These are phyloP conservation scores for Cerastoderma edule DNA, from an alignment of 2,888 invertebrate species.

Conservation along the genomic window DNA sequence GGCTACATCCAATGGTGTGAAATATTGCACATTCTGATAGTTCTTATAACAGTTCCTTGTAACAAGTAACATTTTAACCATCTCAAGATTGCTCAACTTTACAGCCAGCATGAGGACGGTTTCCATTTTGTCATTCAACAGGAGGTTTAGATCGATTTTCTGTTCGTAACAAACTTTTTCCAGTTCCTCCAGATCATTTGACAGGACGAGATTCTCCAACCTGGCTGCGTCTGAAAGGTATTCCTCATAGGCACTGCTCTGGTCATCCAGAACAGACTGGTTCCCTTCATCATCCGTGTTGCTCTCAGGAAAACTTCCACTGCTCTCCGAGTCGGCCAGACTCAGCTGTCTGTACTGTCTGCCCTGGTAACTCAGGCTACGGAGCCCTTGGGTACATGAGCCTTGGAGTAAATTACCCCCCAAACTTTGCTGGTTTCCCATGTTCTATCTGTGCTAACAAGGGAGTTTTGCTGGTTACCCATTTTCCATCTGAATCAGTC, in stretches of 20 bases:
- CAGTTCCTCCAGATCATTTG: conserved; percentile 45
- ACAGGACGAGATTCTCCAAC: conserved; percentile 54
- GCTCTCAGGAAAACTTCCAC: conserved; percentile 37
- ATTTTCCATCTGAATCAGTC: conserved; percentile 4
- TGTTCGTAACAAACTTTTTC: conserved; percentile 50
- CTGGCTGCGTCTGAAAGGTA: conserved; percentile 51
- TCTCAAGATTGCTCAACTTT: conserved; percentile 67
- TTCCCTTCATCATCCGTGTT: conserved; percentile 48
- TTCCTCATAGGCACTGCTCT: conserved; percentile 33
- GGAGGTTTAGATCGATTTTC: conserved; percentile 67
- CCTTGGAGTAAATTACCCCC: conserved; percentile 43
- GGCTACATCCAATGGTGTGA: conserved; percentile 74
- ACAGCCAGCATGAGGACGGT: conserved; percentile 74
- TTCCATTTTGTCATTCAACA: conserved; percentile 72
- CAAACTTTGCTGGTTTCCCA: conserved; percentile 51
- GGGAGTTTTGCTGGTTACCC: no score
- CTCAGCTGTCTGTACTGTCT: conserved; percentile 41
- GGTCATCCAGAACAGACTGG: conserved; percentile 23
- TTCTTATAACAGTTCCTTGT: conserved; percentile 65
- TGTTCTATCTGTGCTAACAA: no score
- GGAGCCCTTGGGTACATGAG: conserved; percentile 40
- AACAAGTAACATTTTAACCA: conserved; percentile 68
- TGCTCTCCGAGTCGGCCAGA: conserved; percentile 49
- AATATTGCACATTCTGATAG: conserved; percentile 69
- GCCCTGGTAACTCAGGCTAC: conserved; percentile 32